phyloP scores from a whole-genome alignment of 2,113 vertebrate genomes.

The Grus americana region DNA sequence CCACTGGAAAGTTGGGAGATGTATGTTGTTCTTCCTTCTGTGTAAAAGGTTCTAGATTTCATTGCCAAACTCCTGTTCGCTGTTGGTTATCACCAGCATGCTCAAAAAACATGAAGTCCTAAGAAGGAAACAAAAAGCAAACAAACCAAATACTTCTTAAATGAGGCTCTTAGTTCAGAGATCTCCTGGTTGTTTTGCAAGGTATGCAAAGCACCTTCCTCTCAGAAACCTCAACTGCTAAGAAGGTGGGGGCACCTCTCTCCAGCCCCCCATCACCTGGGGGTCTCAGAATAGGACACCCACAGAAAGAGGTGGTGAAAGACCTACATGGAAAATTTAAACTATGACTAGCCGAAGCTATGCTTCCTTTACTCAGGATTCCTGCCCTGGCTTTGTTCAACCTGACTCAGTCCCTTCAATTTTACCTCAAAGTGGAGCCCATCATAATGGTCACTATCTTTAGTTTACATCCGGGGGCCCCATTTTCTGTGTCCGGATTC shows the following conservation, averaged over 20 bases:
- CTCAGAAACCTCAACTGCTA: neutral
- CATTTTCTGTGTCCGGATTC: neutral
- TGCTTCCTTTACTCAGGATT: neutral
- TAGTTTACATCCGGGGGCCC: neutral
- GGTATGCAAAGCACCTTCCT: neutral
- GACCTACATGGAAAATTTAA: neutral
- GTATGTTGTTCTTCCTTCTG: neutral
- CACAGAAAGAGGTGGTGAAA: neutral
- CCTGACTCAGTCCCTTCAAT: neutral
- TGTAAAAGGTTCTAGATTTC: neutral
- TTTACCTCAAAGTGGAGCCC: neutral
- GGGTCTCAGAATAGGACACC: neutral
- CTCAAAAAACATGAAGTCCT: slow-evolving; percentile 96
- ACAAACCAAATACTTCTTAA: neutral
- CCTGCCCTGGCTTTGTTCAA: neutral
- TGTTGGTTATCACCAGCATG: neutral
- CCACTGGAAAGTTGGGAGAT: neutral
- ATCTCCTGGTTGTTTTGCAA: neutral
- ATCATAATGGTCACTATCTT: neutral
- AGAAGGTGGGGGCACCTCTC: neutral
- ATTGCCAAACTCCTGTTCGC: neutral
- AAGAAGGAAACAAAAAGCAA: slow-evolving; percentile 22
- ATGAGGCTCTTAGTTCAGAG: neutral
- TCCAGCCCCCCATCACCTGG: neutral
- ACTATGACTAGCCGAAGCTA: neutral